phyloP scores from a whole-genome alignment of 2,113 vertebrate genomes.

The Uria aalge region DNA sequence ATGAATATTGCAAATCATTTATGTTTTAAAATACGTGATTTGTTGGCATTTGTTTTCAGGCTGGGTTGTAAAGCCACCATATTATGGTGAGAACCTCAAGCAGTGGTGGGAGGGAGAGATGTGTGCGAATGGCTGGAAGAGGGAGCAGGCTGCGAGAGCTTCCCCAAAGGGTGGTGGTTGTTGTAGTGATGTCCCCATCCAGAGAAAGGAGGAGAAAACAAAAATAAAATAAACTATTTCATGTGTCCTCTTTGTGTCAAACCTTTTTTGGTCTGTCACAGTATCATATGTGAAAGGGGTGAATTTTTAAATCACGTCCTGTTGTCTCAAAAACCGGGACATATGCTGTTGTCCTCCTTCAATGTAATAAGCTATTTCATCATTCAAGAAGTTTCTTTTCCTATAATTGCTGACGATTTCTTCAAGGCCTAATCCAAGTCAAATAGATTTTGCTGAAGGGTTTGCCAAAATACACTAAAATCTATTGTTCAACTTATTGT shows the following conservation, averaged over 20 bases:
- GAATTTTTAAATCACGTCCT: background rate
- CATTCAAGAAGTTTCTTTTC: background rate
- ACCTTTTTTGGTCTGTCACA: background rate
- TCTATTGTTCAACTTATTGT: background rate
- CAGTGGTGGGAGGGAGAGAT: background rate
- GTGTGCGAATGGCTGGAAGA: background rate
- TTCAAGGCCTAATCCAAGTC: background rate
- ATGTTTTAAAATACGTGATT: background rate
- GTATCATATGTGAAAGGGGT: background rate
- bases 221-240: background rate
- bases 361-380: background rate
- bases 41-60: background rate
- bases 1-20: background rate
- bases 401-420: background rate
- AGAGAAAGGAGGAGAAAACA: background rate
- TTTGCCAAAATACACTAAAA: background rate
- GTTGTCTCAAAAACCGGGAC: background rate
- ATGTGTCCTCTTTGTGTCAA: background rate
- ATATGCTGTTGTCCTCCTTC: background rate
- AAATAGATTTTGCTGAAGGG: background rate
- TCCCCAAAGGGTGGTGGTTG: accelerated
- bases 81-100: background rate
- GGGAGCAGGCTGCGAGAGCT: background rate
- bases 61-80: accelerated
- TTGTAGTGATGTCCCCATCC: background rate